Evolutionary conservation across 2,113 vertebrate species (phyloP).

Genomic region (Neotragus pygmaeus): DNA sequence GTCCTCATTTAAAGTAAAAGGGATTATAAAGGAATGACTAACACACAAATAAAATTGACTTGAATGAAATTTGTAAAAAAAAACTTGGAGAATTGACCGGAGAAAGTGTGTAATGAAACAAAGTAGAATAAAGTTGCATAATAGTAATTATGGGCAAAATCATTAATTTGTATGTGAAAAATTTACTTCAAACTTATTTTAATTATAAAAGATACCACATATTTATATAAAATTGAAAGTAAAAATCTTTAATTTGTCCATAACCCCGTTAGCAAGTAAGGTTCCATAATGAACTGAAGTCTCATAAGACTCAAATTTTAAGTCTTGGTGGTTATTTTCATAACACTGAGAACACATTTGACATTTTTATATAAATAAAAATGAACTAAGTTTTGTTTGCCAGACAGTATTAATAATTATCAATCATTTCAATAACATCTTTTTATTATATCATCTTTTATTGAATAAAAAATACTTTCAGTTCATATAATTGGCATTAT

Average conservation of each 20-base stretch:
- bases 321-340: background rate
- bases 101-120: background rate
- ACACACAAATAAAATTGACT: background rate
- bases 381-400: background rate
- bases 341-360: background rate
- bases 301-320: background rate
- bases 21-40: background rate
- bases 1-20: background rate
- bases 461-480: background rate
- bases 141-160: background rate
- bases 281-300: background rate
- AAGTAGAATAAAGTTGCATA: background rate
- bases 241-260: background rate
- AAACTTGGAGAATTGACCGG: background rate
- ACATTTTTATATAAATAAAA: background rate
- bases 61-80: background rate
- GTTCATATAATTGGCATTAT: background rate
- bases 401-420: background rate
- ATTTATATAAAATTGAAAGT: conserved; percentile 1
- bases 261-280: background rate
- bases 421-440: background rate
- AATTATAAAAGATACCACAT: background rate
- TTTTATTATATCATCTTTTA: background rate
- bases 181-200: background rate
- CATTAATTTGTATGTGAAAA: background rate